Conservation (phyloP, 1,140 invertebrate species). For the Drosophila kikkawai region DNA sequence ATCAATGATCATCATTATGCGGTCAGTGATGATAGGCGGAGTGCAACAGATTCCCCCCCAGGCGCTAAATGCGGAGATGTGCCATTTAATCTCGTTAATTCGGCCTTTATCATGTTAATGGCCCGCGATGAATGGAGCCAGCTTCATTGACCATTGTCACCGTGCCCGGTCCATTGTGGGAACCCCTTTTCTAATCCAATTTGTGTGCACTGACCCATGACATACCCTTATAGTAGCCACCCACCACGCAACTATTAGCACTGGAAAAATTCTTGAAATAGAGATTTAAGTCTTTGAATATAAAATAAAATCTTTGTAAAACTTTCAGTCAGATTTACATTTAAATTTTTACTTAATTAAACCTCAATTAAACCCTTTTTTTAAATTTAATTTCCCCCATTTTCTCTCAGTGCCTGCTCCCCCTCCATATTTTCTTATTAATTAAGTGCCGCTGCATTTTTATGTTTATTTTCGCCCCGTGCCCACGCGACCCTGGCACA, state of each 20-base stretch:
- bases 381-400: background rate
- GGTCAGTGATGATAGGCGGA: conserved; percentile 46
- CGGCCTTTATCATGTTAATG: conserved; percentile 75
- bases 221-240: conserved; percentile 2
- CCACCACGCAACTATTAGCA: conserved; percentile 4
- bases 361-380: background rate
- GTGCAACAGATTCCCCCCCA: conserved; percentile 17
- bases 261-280: background rate
- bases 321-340: too few species aligned
- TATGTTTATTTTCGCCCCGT: conserved; percentile 59
- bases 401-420: background rate
- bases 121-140: conserved; percentile 30
- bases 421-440: conserved; percentile 57
- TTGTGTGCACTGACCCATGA: conserved; percentile 58
- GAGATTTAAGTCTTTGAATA: background rate
- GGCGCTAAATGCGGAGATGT: conserved; percentile 12
- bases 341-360: background rate
- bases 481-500: conserved; percentile 39
- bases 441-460: conserved; percentile 63
- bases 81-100: conserved; percentile 79
- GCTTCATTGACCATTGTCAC: conserved; percentile 40
- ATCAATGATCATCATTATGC: conserved; percentile 66
- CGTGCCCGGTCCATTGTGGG: background rate
- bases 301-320: background rate
- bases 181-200: conserved; percentile 62